A percentile compares a stretch with the other conserved stretches of the same genome.
These are phyloP conservation scores for Clarias gariepinus DNA, from an alignment of 2,113 vertebrate species.

Conservation along the genomic window DNA sequence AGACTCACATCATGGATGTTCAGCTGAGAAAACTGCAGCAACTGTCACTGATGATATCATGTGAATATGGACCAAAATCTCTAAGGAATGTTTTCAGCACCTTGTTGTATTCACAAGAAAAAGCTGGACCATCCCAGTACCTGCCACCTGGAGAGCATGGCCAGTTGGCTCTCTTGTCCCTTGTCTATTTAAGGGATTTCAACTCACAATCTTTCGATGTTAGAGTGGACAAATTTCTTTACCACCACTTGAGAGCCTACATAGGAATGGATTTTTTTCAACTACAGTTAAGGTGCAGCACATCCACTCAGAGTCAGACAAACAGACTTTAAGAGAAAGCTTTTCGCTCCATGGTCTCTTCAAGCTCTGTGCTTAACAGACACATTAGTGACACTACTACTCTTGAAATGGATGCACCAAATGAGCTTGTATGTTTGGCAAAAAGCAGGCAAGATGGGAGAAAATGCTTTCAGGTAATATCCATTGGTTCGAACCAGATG, in stretches of 20 bases:
- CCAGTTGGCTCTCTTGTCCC: neutral
- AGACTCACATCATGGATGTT: too few relatives aligned
- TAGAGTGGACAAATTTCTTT: neutral
- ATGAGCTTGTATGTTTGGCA: neutral
- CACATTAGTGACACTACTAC: neutral
- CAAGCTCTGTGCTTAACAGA: neutral
- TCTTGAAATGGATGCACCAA: neutral
- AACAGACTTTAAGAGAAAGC: neutral
- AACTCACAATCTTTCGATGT: neutral
- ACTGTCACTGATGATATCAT: too few relatives aligned
- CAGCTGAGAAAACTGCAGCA: too few relatives aligned
- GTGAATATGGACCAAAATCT: too few relatives aligned
- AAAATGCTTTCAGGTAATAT: neutral
- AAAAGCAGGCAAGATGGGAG: neutral
- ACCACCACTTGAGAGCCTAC: neutral
- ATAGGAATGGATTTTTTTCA: neutral
- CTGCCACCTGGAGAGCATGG: neutral
- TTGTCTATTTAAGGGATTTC: neutral
- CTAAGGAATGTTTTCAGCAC: too few relatives aligned
- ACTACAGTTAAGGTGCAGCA: neutral
- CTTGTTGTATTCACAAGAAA: too few relatives aligned
- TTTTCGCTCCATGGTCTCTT: neutral
- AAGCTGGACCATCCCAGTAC: neutral
- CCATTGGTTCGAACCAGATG: neutral
- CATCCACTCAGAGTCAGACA: neutral